A percentile compares a stretch with the other conserved stretches of the same genome.
These are phyloP conservation scores for Anthonomus grandis DNA, from an alignment of 1,140 invertebrate species.

Conservation along the genomic window DNA sequence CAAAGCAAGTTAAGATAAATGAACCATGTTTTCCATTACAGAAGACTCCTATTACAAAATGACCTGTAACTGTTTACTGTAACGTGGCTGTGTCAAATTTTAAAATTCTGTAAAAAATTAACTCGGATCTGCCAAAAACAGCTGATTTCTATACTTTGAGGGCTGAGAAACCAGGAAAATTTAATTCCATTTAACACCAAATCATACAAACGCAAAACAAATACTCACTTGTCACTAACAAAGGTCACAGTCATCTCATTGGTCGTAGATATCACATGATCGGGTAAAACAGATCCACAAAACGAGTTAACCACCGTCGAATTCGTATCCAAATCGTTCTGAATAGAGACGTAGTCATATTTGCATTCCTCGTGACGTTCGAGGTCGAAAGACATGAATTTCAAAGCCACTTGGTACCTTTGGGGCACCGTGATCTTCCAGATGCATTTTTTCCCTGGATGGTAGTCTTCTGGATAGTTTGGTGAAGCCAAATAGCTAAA, in stretches of 20 bases:
- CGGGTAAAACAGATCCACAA: conserved; percentile 92
- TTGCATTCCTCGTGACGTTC: conserved; percentile 97
- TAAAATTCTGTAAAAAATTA: too few species aligned
- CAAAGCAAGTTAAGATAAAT: too few species aligned
- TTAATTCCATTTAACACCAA: too few species aligned
- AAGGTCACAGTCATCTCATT: conserved; percentile 93
- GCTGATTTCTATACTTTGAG: too few species aligned
- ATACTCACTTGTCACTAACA: conserved; percentile 93
- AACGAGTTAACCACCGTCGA: conserved; percentile 83
- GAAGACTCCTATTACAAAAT: too few species aligned
- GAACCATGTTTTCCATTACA: too few species aligned
- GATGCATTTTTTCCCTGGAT: conserved; percentile 91
- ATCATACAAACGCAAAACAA: not conserved
- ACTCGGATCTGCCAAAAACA: too few species aligned
- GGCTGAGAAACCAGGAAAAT: too few species aligned
- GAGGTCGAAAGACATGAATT: conserved; percentile 82
- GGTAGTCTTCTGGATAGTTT: conserved; percentile 95
- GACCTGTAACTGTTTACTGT: too few species aligned
- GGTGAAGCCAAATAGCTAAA: conserved; percentile 88
- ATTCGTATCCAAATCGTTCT: conserved; percentile 73
- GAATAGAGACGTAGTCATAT: conserved; percentile 91
- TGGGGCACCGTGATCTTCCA: conserved; percentile 91
- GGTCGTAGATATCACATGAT: conserved; percentile 77
- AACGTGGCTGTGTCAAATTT: too few species aligned
- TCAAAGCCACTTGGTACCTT: conserved; percentile 76